Base-by-base conservation (phyloP, 2,888 invertebrate genomes). In the Muschampia plurimacula region DNA sequence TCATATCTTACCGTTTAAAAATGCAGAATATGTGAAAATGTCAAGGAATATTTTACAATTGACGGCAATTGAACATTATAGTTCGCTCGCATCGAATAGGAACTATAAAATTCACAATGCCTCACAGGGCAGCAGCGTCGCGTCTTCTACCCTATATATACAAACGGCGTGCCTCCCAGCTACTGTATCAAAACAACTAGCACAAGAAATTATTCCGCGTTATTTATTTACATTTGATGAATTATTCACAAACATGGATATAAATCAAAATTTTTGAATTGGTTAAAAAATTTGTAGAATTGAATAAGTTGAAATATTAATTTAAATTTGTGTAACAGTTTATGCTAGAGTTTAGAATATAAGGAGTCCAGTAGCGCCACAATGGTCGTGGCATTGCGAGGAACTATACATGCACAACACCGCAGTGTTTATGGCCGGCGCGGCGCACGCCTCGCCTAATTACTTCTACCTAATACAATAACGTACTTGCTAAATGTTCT, bases 61-160 rank as follows among this genome's bases (percentile, higher is more conserved):
- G 89, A 89, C 90, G 93, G 93, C 93, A 93, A 91, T 91, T 92
- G 94, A 94, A 94, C 92, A 89, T 92, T 94, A 94, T 94, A 94
- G 94, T 93, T 93, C 93, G 86, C 92, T 93, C 92, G 92, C 93
- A 90, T 91, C 88, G 86, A 90, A 89, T 94, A 94, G 94, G 94
- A 94, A 94, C 94, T 94, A 94, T 94, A 94, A 94, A 86, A 94
- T 94, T 93, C 93, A 93, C 90, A 91, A 92, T 92, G 92, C 93
- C 93, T 85, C 83, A 84, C 64, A 84, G 84, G 84, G 86, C 67
- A 55, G 67, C 74, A 79, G 72, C 78, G 77, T 78, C 73, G 76
- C 78, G 67, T 77, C 79, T 84, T n/a, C n/a, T n/a, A 84, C 74
- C 60, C 79, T 88, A 86, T 91, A 88, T 87, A 80, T 90, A 91